Conservation (phyloP, 1,140 invertebrate genomes). For the Anastatus disparis region DNA sequence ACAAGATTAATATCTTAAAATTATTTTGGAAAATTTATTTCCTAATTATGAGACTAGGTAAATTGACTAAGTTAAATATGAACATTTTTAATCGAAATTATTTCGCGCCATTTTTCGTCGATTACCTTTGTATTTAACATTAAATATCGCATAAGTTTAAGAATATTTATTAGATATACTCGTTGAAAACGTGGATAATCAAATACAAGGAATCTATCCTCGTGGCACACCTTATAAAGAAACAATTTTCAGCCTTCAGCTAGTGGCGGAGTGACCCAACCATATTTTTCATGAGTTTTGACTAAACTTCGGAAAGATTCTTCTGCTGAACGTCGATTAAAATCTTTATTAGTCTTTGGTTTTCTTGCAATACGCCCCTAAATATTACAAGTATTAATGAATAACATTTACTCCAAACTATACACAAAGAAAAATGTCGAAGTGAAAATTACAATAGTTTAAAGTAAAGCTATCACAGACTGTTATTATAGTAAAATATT, state of each 20-base stretch:
- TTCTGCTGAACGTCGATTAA: conserved; percentile 82
- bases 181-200: conserved; percentile 31
- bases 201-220: conserved; percentile 19
- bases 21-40: conserved; percentile 10
- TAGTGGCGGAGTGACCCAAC: conserved; percentile 87
- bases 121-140: conserved; percentile 25
- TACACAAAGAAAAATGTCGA: background rate
- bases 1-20: conserved; percentile 14
- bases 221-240: conserved; percentile 28
- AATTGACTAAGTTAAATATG: conserved; percentile 28
- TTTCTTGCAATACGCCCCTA: conserved; percentile 79
- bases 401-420: background rate
- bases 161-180: conserved; percentile 36
- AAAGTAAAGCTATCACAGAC: no score
- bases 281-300: conserved; percentile 89
- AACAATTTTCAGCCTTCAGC: conserved; percentile 76
- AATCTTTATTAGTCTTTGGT: conserved; percentile 81
- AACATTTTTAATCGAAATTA: conserved; percentile 14
- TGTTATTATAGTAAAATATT: no score
- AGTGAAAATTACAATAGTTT: no score
- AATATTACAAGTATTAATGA: conserved; percentile 17
- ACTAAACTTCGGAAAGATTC: conserved; percentile 86
- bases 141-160: conserved; percentile 33
- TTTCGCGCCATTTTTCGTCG: conserved; percentile 31
- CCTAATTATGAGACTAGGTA: conserved; percentile 37